Evolutionary conservation across 2,888 invertebrate species (phyloP), one percentile per base, ranked within the genome.

Genomic region (Gandaritis pyraliata): DNA sequence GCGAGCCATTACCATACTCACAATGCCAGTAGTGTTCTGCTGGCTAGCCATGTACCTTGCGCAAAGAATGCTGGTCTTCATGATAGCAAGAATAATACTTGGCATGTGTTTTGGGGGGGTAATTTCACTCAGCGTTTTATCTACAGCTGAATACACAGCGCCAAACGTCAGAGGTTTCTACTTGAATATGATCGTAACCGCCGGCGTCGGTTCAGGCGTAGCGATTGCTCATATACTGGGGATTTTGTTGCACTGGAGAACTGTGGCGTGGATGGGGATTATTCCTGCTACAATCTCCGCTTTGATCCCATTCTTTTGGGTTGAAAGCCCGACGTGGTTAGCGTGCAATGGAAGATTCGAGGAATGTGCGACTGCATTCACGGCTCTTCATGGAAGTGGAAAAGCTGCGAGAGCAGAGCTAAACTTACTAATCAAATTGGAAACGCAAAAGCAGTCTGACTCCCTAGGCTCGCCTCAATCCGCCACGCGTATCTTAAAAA

Each of bases 271-370:
- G 11, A 45, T 75, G 15, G 74, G 71, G 6, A 56, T 73, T 4
- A 62, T 71, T 11, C 72, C 74, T 5, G 53, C 72, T 4, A 46
- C 53, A 0, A 29, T 72, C 6, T 64, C 72, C 0, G 62, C 69
- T 6, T 7, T 74, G 6, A 1, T 75, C 1, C 73, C 76, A 1
- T 63, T 61, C 10, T 71, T 73, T 50, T 74, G 71, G 65, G 67
- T 71, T 4, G 74, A 76, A 58, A 76, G 76, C 50, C 76, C 76
- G 1, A 61, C 69, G 3, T 74, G 74, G 76, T 48, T 77, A 18
- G 77, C 75, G 1, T 70, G 70, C 5, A 70, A 72, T 52, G 74
- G 76, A 10, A 61, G 67, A 61, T 71, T 72, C 41, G 64, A 74
- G 18, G 73, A 77, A 45, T 76, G 73, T 39, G 54, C 61, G 36